A percentile compares a stretch with the other conserved stretches of the same genome.
Conservation (phyloP, 2,797 vertebrate genomes). For the Petrocephalus schoutedeni region DNA sequence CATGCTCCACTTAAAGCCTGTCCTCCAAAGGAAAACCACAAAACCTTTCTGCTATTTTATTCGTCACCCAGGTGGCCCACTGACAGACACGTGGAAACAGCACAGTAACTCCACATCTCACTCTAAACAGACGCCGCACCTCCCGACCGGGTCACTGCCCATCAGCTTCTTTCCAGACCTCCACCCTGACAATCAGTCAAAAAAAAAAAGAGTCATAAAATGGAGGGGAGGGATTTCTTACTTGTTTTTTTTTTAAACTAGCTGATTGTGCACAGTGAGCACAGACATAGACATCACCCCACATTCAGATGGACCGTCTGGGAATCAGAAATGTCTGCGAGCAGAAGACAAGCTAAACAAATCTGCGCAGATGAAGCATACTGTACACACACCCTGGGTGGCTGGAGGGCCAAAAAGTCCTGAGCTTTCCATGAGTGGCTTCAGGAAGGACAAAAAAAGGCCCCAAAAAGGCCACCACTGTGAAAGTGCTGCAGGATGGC, state of each 20-base stretch:
- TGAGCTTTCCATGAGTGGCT: background rate
- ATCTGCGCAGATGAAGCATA: background rate
- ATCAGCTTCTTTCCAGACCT: background rate
- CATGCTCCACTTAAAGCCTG: background rate
- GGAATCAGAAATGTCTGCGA: background rate
- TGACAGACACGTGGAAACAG: background rate
- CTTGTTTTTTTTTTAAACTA: background rate
- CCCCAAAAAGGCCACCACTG: background rate
- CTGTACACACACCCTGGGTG: background rate
- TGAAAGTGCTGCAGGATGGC: background rate
- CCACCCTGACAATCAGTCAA: background rate
- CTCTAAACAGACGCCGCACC: background rate
- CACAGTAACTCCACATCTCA: background rate
- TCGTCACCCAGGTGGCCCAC: background rate
- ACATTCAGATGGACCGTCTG: background rate
- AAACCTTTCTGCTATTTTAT: conserved; percentile 7
- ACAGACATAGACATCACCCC: background rate
- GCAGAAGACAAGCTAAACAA: background rate
- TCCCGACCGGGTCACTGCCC: background rate
- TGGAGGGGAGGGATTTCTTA: background rate
- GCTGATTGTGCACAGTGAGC: background rate
- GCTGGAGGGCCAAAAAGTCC: background rate
- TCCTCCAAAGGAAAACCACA: background rate
- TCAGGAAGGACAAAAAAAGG: background rate
- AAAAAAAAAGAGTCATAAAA: too few relatives aligned